Evolutionary conservation across 2,888 invertebrate genomes (phyloP), one percentile per base, ranked within the genome.

Genomic region (Maniola hyperantus): DNA sequence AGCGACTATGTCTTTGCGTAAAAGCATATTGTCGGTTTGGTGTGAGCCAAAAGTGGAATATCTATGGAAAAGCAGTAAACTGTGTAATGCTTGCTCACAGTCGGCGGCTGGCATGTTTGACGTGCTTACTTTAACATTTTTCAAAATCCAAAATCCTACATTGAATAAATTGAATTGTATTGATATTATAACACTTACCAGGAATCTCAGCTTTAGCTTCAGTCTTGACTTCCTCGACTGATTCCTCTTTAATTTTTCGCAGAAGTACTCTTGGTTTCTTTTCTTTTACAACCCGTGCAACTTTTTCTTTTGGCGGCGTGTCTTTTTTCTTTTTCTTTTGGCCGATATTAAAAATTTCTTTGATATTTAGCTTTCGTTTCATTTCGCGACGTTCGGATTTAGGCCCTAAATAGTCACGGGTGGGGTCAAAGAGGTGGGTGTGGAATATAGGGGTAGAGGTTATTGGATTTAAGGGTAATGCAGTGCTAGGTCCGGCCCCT

Each of bases 381-480:
- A 93, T 94, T 77, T 95, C 95, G 6, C 95, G 91, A 0, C 96
- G 89, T 77, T 96, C 96, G 77, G 95, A 95, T 81, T 96, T 96
- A 0, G 95, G 94, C 7, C 91, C 86, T 70, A 93, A 74, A 71
- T 92, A 92, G 73, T 93, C 93, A 20, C 91, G 80, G 1, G 91
- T 83, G 0, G 93, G 93, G 69, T 93, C 93, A 71, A 93, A 93
- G 0, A 93, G 81, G 67, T 93, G 93, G 5, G 85, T 93, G 71
- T 93, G 90, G 71, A 78, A 87, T 1, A 79, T 76, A 0, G 85
- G 81, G 5, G 42, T 6, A 10, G 63, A 13, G 33, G 74, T 54
- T 60, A 62, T 55, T 5, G 68, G 70, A 1, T 72, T 66, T 7
- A 73, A 70, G 2, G 72, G 64, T 2, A 68, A 65, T 0, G 71